Base-by-base conservation (phyloP, 37 sponge, comb jelly and placozoan genomes). In the Ianthella basta region DNA sequence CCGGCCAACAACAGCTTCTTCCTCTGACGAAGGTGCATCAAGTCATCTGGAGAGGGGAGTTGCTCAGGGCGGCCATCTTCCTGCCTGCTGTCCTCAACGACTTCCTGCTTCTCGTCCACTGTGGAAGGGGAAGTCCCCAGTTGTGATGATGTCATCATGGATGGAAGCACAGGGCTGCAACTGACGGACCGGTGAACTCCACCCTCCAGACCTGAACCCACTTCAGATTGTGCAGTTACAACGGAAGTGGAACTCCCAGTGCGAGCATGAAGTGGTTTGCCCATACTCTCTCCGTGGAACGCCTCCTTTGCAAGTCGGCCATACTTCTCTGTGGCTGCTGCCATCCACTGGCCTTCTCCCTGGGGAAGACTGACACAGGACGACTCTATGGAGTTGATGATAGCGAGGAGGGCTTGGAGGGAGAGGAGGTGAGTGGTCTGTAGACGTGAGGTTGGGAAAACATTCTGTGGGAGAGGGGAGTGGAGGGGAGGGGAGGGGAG, bases 1-100 rank as follows among this genome's bases (percentile, higher is more conserved):
- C 93, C 96, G 21, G 94, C 92, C 55, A 92, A 50, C 15, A 98
- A 84, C 20, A 94, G 63, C 90, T 96, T 96, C 73, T 96, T 96
- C 82, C 60, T 86, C 81, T 94, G 95, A 35, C 93, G 59, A 0
- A 94, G 21, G 66, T 87, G 55, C 24, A 96, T 68, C 75, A 94
- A 88, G 36, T 94, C 87, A 13, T 91, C 88, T 27, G 93, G 63
- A 39, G 88, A 61, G 21, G 80, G 85, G 33, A 87, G 82, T 32
- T 34, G 13, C 72, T 40, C 72, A 20, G 65, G 64, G n/a, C 37
- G 8, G 35, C 38, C 34, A 60, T 55, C 4, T 3, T 32, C 14
- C 60, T 29, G 25, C 55, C 0, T 79, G 68, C 59, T 80, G 55
- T 20, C 27, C 27, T 16, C 50, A 77, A 4, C 35, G 1, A 14